Evolutionary conservation across 2,888 invertebrate species (phyloP), one percentile per base, ranked within the genome.

Genomic region (Hipparchia semele): DNA sequence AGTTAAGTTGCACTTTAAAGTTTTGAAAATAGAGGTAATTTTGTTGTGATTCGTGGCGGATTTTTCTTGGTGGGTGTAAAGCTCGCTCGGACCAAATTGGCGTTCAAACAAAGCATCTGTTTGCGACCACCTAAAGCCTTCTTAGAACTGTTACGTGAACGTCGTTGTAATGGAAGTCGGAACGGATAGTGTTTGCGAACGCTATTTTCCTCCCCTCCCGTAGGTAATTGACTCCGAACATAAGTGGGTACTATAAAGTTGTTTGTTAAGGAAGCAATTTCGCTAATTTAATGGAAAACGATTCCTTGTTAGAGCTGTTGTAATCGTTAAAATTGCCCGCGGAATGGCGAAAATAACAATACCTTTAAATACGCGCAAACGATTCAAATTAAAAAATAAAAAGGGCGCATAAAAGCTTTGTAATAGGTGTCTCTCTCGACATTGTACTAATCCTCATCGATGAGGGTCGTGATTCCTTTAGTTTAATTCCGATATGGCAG

Each of bases 101-200:
- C 87, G 86, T 82, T 86, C 87, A 92, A 91, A 91, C 89, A 91
- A 87, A 84, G 83, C 81, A 80, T 75, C 78, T 92, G 88, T 92
- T 93, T 92, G 92, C 89, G 92, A 91, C 92, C 92, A 93, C 92
- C 92, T 90, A 82, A 87, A 87, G 87, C 83, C 82, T 88, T 89
- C 89, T 87, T 84, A 86, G 88, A 86, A 86, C 73, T 76, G 80
- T 80, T 80, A 79, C 71, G 77, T 74, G 76, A 71, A 76, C 75
- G 76, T 74, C 75, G 72, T 76, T 77, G 79, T 80, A 81, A 80
- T 80, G 82, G 49, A 49, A 49, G 49, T 4, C 6, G 2, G 80
- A 77, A 72, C 23, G 10, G 51, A 51, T 79, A 76, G 75, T 86
- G 81, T 87, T 87, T 87, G 83, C 81, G 71, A 79, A 82, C 79